These are phyloP conservation scores for Neelides folsomi DNA, from an alignment of 2,888 invertebrate species.

Conservation along the genomic window DNA sequence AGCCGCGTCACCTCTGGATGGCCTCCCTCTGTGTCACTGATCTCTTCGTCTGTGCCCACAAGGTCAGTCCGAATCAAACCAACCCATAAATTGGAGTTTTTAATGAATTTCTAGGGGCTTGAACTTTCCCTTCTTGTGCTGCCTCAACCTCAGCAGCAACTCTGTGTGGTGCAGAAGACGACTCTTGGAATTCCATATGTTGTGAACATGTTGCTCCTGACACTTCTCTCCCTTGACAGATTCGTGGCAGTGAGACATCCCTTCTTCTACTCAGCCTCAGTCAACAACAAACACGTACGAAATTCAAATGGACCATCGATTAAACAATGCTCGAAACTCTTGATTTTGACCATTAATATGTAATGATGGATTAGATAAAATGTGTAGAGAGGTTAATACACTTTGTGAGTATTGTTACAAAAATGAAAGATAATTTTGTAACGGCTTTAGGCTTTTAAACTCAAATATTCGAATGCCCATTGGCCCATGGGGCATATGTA, in stretches of 20 bases:
- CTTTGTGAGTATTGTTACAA: no score
- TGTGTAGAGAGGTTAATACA: no score
- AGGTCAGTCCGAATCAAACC: no score
- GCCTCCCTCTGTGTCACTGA: conserved; percentile 32
- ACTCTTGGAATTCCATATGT: conserved; percentile 30
- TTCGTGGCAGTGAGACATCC: conserved; percentile 32
- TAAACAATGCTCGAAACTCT: no score
- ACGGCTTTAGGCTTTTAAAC: no score
- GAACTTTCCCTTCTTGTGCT: conserved; percentile 20
- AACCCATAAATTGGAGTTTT: neutral
- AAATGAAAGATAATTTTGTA: no score
- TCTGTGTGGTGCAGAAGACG: conserved; percentile 14
- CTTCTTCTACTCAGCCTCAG: conserved; percentile 30
- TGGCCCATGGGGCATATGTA: no score
- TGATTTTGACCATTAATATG: no score
- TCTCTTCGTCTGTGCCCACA: conserved; percentile 32
- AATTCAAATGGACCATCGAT: no score
- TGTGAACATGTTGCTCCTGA: conserved; percentile 30
- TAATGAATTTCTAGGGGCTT: conserved; percentile 2
- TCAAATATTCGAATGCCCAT: no score
- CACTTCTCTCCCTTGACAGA: conserved; percentile 30
- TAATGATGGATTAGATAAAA: no score
- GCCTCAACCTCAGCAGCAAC: conserved; percentile 9
- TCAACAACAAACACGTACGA: conserved; percentile 31
- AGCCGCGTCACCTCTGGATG: conserved; percentile 33